Conservation (phyloP, 2,113 vertebrate species). For the Quiscalus mexicanus region DNA sequence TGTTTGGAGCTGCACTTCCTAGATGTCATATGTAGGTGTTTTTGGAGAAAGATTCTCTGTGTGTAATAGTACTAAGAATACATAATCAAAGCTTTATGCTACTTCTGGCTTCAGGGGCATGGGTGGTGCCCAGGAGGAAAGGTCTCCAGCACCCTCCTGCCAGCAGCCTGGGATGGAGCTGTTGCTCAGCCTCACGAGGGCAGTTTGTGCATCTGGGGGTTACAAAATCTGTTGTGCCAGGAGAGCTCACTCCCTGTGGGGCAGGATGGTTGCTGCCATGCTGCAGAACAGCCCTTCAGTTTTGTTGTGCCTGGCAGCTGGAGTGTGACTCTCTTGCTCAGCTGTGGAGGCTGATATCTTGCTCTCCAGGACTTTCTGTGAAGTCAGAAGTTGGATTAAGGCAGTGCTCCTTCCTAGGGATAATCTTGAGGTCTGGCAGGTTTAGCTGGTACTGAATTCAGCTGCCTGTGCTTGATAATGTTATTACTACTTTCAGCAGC, state of each 20-base stretch:
- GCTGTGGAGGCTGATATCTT: background rate
- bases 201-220: background rate
- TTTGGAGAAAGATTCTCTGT: background rate
- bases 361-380: background rate
- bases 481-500: background rate
- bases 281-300: background rate
- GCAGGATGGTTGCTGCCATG: background rate
- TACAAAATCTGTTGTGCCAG: background rate
- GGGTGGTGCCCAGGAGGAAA: background rate
- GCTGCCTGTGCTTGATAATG: background rate
- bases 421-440: background rate
- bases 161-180: background rate
- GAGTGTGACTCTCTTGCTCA: background rate
- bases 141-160: background rate
- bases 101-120: background rate
- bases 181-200: background rate
- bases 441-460: slow-evolving; percentile 2
- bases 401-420: background rate
- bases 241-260: background rate
- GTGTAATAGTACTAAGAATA: background rate
- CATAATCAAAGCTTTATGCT: background rate
- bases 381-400: background rate
- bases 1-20: background rate
- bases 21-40: accelerated
- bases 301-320: slow-evolving; percentile 10